Conservation (phyloP, 2,888 invertebrate species). For the Folsomia candida region DNA sequence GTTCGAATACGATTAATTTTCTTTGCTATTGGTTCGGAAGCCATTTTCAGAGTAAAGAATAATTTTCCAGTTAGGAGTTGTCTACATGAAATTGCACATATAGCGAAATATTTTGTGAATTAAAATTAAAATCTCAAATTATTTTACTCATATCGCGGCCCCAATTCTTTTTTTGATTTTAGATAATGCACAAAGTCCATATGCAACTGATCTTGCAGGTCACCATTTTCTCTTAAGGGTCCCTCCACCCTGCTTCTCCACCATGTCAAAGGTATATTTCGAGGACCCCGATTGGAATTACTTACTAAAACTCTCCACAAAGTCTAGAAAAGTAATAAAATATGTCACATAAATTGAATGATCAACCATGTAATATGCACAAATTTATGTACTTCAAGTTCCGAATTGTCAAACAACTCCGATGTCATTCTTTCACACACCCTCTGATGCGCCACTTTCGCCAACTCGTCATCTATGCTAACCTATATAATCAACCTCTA, state of each 20-base stretch:
- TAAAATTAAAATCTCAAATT: no score
- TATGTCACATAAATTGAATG: no score
- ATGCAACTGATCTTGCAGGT: neutral
- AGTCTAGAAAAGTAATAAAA: no score
- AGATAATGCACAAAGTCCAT: neutral
- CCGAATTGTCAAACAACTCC: neutral
- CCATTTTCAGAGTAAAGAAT: neutral
- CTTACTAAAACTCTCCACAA: neutral
- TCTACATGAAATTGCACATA: no score
- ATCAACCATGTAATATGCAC: no score
- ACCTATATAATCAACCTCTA: no score
- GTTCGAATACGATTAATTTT: neutral
- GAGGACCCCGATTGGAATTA: neutral
- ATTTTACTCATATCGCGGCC: neutral
- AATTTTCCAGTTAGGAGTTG: neutral
- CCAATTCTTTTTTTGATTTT: neutral
- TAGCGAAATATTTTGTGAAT: no score
- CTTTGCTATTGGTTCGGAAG: neutral
- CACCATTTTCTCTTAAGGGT: neutral
- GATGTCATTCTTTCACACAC: neutral
- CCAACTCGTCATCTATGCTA: neutral
- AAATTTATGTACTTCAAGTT: neutral
- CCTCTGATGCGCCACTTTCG: neutral
- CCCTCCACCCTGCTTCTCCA: neutral
- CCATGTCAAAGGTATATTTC: neutral